Evolutionary conservation across 2,113 vertebrate species (phyloP).

Genomic region (Hypanus sabinus): DNA sequence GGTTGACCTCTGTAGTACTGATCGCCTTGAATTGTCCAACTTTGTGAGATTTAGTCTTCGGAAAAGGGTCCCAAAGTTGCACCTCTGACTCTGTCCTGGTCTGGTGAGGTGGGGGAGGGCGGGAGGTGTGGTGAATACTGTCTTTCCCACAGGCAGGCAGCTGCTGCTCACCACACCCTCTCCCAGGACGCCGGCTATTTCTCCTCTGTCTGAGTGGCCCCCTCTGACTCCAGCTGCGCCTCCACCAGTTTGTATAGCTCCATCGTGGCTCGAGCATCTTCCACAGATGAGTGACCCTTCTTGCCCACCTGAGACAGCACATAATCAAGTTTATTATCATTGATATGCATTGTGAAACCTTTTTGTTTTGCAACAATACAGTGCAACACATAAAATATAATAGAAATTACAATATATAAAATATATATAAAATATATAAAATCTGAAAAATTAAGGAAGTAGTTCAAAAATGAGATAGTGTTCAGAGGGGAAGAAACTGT

Average conservation of each 20-base stretch:
- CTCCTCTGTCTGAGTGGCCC: neutral
- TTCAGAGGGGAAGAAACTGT: too few relatives aligned
- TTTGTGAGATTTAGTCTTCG: neutral
- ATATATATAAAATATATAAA: too few relatives aligned
- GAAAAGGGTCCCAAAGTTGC: neutral
- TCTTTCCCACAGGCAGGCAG: neutral
- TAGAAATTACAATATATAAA: too few relatives aligned
- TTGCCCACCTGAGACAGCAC: constrained; percentile 58
- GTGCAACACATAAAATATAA: too few relatives aligned
- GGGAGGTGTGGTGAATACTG: neutral
- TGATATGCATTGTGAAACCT: too few relatives aligned
- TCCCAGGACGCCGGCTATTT: neutral
- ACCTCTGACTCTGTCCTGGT: neutral
- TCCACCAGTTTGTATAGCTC: constrained; percentile 82
- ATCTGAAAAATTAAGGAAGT: too few relatives aligned
- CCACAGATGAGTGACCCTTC: constrained; percentile 80
- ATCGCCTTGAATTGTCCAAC: neutral
- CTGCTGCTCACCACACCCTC: neutral
- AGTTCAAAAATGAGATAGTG: too few relatives aligned
- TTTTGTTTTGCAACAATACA: too few relatives aligned
- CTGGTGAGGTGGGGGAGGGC: neutral
- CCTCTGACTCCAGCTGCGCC: constrained; percentile 66
- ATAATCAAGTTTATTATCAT: too few relatives aligned
- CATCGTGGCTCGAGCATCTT: constrained; percentile 85
- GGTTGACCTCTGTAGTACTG: neutral